Evolutionary conservation across 2,113 vertebrate species (phyloP).

Genomic region (Solea solea): DNA sequence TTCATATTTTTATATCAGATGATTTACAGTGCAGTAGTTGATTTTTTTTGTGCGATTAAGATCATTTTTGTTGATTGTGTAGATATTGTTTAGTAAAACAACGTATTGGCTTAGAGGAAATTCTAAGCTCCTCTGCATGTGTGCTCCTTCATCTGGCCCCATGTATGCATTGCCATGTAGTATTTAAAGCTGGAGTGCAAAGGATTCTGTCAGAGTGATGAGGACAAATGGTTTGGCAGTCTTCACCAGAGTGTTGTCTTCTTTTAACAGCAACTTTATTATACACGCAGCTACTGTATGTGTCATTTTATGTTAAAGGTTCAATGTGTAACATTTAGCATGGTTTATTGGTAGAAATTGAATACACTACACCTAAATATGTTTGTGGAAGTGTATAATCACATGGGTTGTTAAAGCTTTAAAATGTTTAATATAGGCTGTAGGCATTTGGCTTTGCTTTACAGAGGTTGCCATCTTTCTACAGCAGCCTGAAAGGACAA

Average conservation of each 20-base stretch:
- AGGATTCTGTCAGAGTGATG: slow-evolving; percentile 40
- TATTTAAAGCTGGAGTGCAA: slow-evolving; percentile 53
- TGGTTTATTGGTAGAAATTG: not conserved
- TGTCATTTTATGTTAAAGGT: not conserved
- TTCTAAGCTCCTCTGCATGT: slow-evolving; percentile 1
- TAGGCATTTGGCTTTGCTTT: too few relatives aligned
- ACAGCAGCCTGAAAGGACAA: too few relatives aligned
- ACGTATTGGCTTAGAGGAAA: not conserved
- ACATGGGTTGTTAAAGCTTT: too few relatives aligned
- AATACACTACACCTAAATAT: too few relatives aligned
- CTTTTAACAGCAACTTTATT: slow-evolving; percentile 18
- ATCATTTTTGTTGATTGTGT: not conserved
- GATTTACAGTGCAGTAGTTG: not conserved
- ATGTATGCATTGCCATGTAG: slow-evolving; percentile 25
- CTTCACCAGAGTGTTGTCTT: slow-evolving; percentile 34
- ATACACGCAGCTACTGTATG: too few relatives aligned
- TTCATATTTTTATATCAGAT: slow-evolving; percentile 3
- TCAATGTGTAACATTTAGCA: not conserved
- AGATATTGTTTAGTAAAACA: not conserved
- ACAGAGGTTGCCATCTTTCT: too few relatives aligned
- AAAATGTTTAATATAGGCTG: too few relatives aligned
- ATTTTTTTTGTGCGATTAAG: not conserved
- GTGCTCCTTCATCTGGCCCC: not conserved
- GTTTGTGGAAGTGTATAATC: too few relatives aligned
- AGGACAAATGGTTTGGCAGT: slow-evolving; percentile 39